A percentile compares a stretch with the other conserved stretches of the same genome.
These are phyloP conservation scores for Laupala kohalensis DNA, from an alignment of 1,140 invertebrate genomes.

Conservation along the genomic window DNA sequence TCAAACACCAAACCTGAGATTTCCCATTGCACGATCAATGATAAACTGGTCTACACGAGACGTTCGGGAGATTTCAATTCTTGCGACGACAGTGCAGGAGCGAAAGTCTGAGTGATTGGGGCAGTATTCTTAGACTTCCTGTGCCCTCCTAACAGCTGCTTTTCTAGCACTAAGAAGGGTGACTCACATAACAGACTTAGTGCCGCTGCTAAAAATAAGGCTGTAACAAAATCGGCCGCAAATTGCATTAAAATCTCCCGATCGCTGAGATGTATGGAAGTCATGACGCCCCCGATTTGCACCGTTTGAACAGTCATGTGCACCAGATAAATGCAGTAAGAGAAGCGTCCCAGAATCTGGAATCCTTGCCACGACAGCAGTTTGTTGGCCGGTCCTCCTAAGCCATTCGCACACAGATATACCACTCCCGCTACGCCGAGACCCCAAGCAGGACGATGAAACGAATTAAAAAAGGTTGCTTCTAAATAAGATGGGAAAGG, in stretches of 20 bases:
- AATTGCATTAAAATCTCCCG: not conserved
- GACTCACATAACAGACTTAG: not conserved
- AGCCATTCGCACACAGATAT: not conserved
- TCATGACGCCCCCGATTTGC: not conserved
- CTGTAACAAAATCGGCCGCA: not conserved
- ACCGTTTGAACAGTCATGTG: slow-evolving; percentile 21
- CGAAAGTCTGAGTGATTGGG: too few relatives aligned
- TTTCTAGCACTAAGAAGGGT: not conserved
- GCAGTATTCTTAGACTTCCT: too few relatives aligned
- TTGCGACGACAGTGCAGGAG: too few relatives aligned
- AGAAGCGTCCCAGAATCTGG: slow-evolving; percentile 37
- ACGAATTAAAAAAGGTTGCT: not conserved
- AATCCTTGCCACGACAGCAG: slow-evolving; percentile 39
- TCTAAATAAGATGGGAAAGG: not conserved
- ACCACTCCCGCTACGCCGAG: not conserved
- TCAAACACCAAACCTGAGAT: too few relatives aligned
- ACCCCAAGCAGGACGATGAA: not conserved
- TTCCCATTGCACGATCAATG: too few relatives aligned
- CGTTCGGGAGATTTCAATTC: too few relatives aligned
- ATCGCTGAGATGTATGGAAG: not conserved
- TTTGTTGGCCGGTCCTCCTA: slow-evolving; percentile 33
- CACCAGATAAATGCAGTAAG: slow-evolving; percentile 42
- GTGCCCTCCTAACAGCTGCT: too few relatives aligned
- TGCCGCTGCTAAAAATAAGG: not conserved
- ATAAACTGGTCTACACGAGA: too few relatives aligned